phyloP scores from a whole-genome alignment of 2,797 vertebrate genomes.

The Spatula clypeata region DNA sequence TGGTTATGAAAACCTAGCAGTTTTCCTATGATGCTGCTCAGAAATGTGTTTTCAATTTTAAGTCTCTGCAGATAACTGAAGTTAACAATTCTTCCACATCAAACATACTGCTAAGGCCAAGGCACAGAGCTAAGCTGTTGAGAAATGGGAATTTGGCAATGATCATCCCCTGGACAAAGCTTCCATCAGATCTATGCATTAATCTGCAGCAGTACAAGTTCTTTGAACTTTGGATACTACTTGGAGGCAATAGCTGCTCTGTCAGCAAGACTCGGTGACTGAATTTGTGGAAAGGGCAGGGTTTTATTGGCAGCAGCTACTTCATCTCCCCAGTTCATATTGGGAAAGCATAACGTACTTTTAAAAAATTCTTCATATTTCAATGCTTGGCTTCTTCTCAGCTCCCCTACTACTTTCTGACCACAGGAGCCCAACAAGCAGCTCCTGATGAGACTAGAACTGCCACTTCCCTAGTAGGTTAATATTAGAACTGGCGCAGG shows the following conservation, averaged over 20 bases:
- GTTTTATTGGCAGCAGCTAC: constrained; percentile 13
- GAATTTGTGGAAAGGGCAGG: constrained; percentile 50
- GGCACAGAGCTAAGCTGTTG: constrained; percentile 16
- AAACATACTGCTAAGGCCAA: constrained; percentile 20
- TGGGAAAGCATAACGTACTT: background rate
- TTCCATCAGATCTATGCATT: constrained; percentile 45
- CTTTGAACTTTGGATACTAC: constrained; percentile 59
- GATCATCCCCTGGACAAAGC: constrained; percentile 16
- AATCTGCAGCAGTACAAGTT: constrained; percentile 50
- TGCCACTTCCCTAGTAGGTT: constrained; percentile 14
- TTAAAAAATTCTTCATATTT: background rate
- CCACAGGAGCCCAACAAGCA: background rate
- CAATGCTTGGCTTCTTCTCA: constrained; percentile 28
- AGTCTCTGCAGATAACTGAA: constrained; percentile 40
- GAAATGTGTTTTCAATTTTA: constrained; percentile 44
- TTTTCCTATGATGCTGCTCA: background rate
- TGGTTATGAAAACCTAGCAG: background rate
- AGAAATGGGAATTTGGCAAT: constrained; percentile 63
- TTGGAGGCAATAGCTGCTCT: constrained; percentile 47
- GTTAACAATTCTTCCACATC: constrained; percentile 58
- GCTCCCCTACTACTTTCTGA: constrained; percentile 21
- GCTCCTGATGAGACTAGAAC: background rate
- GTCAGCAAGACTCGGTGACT: constrained; percentile 52
- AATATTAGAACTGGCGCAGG: constrained; percentile 38
- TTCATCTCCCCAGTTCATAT: background rate